Evolutionary conservation across 2,888 invertebrate genomes (phyloP).

Genomic region (Lordiphosa andalusiaca): DNA sequence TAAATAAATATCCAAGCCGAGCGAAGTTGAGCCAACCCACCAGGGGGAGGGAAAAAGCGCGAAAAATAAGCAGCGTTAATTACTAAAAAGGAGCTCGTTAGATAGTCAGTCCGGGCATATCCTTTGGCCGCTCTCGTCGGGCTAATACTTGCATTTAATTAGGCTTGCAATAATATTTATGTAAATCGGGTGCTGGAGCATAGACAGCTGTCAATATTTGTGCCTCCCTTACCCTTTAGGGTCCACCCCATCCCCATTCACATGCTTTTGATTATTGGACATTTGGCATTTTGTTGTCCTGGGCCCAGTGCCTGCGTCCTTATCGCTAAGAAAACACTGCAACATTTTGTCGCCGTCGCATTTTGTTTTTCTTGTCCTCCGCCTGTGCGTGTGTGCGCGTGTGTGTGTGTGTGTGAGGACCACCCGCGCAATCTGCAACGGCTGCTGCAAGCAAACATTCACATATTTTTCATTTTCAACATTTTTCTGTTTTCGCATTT

Average conservation of each 20-base stretch:
- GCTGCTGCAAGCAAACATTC: constrained; percentile 34
- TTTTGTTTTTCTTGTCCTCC: constrained; percentile 59
- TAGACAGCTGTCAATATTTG: constrained; percentile 62
- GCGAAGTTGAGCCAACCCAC: not conserved
- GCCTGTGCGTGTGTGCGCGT: constrained; percentile 5
- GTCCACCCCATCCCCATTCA: not conserved
- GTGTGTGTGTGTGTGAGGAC: constrained; percentile 34
- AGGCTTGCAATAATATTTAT: constrained; percentile 77
- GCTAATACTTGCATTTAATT: constrained; percentile 74
- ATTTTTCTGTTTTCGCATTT: constrained; percentile 55
- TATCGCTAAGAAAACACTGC: constrained; percentile 69
- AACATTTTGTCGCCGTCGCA: constrained; percentile 65
- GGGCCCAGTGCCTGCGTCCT: constrained; percentile 42
- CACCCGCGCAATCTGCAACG: constrained; percentile 60
- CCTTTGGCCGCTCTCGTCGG: constrained; percentile 29
- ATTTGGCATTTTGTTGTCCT: constrained; percentile 46
- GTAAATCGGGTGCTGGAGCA: constrained; percentile 62
- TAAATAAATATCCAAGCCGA: constrained; percentile 18
- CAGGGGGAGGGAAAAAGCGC: constrained; percentile 20
- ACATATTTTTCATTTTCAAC: constrained; percentile 31
- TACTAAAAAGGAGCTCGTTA: constrained; percentile 49
- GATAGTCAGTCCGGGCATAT: constrained; percentile 31
- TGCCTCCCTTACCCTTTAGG: constrained; percentile 28
- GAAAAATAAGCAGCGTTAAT: constrained; percentile 64
- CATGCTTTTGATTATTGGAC: constrained; percentile 32